Evolutionary conservation across 2,113 vertebrate species (phyloP).

Genomic region (Stegastes partitus): DNA sequence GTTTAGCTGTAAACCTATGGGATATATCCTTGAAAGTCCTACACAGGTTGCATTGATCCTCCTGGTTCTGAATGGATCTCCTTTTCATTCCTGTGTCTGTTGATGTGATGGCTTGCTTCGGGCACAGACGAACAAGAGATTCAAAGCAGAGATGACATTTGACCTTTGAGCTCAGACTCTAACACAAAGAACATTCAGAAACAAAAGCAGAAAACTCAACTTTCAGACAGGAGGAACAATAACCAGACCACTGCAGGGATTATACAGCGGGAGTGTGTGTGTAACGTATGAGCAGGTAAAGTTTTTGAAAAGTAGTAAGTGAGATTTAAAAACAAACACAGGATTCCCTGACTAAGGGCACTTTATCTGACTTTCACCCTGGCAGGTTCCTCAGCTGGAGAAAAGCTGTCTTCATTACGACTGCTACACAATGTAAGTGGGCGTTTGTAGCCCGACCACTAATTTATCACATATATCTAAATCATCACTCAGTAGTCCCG

Average conservation of each 20-base stretch:
- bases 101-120: no score
- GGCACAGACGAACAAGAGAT: no score
- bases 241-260: neutral
- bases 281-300: neutral
- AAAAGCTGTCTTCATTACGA: no score
- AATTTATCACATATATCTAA: no score
- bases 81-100: neutral
- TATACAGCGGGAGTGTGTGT: neutral
- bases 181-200: slow-evolving; percentile 1
- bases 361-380: no score
- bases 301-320: neutral
- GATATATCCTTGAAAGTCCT: no score
- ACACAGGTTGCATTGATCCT: neutral
- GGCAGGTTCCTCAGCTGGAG: no score
- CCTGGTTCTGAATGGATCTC: neutral
- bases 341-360: neutral
- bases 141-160: slow-evolving; percentile 29
- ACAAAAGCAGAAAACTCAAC: slow-evolving; percentile 2
- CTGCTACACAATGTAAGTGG: no score
- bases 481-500: no score
- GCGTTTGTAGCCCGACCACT: no score
- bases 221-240: slow-evolving; percentile 1
- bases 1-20: no score
- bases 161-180: slow-evolving; percentile 21
- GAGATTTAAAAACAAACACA: neutral